Evolutionary conservation across 1,140 invertebrate genomes (phyloP).

Genomic region (Monomorium pharaonis): DNA sequence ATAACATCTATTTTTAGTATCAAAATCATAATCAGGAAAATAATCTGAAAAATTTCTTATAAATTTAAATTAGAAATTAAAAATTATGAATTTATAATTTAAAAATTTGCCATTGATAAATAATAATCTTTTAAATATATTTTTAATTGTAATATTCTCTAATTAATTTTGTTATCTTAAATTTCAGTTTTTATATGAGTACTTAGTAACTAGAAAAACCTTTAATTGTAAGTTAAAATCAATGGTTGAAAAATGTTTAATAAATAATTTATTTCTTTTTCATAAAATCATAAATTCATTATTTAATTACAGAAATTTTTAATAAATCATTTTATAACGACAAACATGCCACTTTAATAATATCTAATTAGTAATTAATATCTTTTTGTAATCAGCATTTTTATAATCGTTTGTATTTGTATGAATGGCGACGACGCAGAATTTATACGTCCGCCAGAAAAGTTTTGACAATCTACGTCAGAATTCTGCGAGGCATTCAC

Average conservation of each 20-base stretch:
- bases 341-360: background rate
- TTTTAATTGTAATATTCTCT: too few relatives aligned
- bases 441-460: background rate
- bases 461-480: constrained; percentile 21
- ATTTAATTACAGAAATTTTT: too few relatives aligned
- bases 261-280: too few relatives aligned
- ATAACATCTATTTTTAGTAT: background rate
- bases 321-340: background rate
- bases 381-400: background rate
- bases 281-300: too few relatives aligned
- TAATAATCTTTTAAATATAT: background rate
- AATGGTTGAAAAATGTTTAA: too few relatives aligned
- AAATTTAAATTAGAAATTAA: background rate
- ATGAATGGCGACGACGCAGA: background rate
- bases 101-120: too few relatives aligned
- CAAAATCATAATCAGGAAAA: background rate
- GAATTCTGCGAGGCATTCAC: constrained; percentile 18
- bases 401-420: background rate
- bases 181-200: too few relatives aligned
- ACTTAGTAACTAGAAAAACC: too few relatives aligned
- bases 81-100: background rate
- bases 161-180: too few relatives aligned
- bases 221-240: too few relatives aligned
- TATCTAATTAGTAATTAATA: constrained; percentile 55
- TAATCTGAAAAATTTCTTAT: background rate